Percentiles rank a stretch among this genome's conserved stretches.
Evolutionary conservation across 2,113 vertebrate genomes (phyloP).

Genomic region (Fukomys damarensis): DNA sequence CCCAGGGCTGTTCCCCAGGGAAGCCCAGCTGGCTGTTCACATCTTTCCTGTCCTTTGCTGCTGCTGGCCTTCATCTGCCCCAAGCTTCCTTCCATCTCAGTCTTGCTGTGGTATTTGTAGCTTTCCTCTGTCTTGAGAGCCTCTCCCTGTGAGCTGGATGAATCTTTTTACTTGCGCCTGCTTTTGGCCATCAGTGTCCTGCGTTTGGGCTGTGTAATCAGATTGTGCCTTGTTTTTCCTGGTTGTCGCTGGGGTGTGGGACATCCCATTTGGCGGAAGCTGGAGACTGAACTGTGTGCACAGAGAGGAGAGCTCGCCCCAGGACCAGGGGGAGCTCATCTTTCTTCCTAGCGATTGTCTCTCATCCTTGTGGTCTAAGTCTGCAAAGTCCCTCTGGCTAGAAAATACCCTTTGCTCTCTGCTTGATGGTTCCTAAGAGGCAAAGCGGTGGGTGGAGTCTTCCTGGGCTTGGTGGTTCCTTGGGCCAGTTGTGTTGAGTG

Average conservation of each 20-base stretch:
- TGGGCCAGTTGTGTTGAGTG: neutral
- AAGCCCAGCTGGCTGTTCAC: accelerated
- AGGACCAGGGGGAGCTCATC: neutral
- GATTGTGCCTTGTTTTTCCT: neutral
- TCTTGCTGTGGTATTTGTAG: accelerated
- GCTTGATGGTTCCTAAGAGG: neutral
- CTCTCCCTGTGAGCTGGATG: no score
- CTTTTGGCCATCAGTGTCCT: neutral
- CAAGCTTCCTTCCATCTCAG: accelerated
- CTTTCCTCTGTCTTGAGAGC: neutral
- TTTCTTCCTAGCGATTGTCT: neutral
- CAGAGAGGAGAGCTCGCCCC: accelerated
- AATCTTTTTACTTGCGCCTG: neutral
- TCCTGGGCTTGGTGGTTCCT: neutral
- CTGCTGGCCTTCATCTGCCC: accelerated
- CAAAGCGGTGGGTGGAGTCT: neutral
- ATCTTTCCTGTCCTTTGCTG: neutral
- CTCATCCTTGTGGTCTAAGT: neutral
- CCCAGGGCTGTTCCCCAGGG: accelerated
- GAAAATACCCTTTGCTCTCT: neutral
- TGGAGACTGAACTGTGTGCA: neutral
- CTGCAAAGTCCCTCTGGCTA: neutral
- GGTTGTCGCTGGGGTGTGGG: neutral
- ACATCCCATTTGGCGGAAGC: neutral
- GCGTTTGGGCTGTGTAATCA: neutral